Evolutionary conservation across 2,888 invertebrate species (phyloP), one percentile per base, ranked within the genome.

Genomic region (Campoletis raptor): DNA sequence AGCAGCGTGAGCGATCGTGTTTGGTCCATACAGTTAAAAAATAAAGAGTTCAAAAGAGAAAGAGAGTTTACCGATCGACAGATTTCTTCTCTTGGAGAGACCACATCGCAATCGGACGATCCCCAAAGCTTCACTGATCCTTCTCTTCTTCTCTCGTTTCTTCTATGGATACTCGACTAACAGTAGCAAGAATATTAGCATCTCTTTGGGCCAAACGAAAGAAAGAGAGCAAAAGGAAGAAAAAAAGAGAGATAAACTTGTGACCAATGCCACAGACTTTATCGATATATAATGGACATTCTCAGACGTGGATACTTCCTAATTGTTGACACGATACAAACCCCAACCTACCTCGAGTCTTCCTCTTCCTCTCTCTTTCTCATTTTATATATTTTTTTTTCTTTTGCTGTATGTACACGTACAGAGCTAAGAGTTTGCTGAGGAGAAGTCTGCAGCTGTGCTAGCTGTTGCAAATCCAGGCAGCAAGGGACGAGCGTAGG

Each of bases 281-380:
- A 93, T 93, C 93, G 90, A 89, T 85, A 40, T 61, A 76, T 69
- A 74, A 67, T 88, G 91, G 90, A 91, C 90, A 91, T 92, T 92
- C 91, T 88, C 90, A 87, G 89, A 90, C 88, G 90, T 90, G 92
- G 91, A 93, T 93, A 91, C 92, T 86, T 91, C 91, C 93, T 93
- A 93, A 93, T 93, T 93, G 92, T 93, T 91, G 92, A 92, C 93
- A 92, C 91, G 90, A 89, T 87, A 89, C 89, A 54, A 52, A 61
- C n/a, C 54, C 69, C 76, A 40, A n/a, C 9, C 54, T 42, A 48
- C 54, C 37, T 48, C 64, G 52, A 52, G n/a, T 61, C 72, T 72
- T 48, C 37, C 74, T 57, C 57, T 42, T 37, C 37, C 74, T 67
- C 52, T 78, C 48, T 52, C 36, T 78, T 18, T 52, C 21, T 37